Evolutionary conservation across 2,888 invertebrate species (phyloP).

Genomic region (Apotomis betuletana): DNA sequence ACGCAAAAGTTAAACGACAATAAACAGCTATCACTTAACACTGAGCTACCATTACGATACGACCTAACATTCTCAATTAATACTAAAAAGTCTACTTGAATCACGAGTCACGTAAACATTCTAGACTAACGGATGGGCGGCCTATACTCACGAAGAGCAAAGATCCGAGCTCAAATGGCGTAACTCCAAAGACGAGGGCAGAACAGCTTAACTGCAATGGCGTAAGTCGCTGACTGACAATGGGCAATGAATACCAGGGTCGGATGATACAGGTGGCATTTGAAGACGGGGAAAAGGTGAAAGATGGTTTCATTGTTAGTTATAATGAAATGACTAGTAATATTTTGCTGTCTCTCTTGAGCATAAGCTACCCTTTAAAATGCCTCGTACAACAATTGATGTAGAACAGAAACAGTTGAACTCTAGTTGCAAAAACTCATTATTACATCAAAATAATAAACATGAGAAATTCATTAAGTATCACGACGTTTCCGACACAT

Average conservation of each 20-base stretch:
- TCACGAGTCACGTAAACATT: slow-evolving; percentile 40
- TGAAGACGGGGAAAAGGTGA: background rate
- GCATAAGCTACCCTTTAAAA: background rate
- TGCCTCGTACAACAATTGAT: too few relatives aligned
- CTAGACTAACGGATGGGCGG: slow-evolving; percentile 42
- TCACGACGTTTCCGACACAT: too few relatives aligned
- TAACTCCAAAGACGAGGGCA: background rate
- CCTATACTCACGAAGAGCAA: slow-evolving; percentile 39
- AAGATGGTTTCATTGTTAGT: slow-evolving; percentile 4
- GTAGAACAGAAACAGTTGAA: too few relatives aligned
- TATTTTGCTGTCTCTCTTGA: background rate
- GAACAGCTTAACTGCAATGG: background rate
- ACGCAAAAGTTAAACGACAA: background rate
- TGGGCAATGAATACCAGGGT: background rate
- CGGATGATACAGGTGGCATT: background rate
- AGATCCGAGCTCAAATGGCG: background rate
- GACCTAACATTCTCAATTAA: slow-evolving; percentile 26
- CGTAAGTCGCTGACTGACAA: slow-evolving; percentile 11
- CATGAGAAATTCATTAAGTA: too few relatives aligned
- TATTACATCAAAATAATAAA: too few relatives aligned
- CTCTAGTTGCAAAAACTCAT: too few relatives aligned
- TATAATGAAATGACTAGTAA: background rate
- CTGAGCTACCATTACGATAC: slow-evolving; percentile 3
- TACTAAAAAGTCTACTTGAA: slow-evolving; percentile 28
- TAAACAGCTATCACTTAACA: background rate